Conservation (phyloP, 1,140 invertebrate species). For the Ceratitis capitata region DNA sequence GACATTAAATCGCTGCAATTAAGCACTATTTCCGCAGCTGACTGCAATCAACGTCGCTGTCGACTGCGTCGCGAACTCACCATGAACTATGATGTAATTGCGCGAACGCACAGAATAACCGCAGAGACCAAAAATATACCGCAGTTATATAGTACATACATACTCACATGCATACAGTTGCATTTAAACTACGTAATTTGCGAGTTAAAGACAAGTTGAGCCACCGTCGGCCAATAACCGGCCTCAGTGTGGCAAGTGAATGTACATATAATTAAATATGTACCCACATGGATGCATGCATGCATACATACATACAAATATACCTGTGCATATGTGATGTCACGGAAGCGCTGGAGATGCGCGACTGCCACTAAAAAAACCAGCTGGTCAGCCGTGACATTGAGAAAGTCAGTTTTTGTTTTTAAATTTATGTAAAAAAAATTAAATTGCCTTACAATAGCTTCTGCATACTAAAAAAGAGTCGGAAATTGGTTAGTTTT, state of each 20-base stretch:
- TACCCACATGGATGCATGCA: neutral
- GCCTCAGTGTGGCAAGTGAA: neutral
- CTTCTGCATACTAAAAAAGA: neutral
- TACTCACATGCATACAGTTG: neutral
- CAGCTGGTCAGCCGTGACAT: conserved; percentile 16
- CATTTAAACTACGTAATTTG: neutral
- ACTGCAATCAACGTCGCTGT: neutral
- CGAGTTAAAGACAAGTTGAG: neutral
- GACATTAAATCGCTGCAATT: conserved; percentile 24
- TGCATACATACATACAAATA: neutral
- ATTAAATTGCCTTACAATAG: too few relatives aligned
- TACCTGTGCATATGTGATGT: neutral
- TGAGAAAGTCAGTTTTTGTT: neutral
- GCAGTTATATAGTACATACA: neutral
- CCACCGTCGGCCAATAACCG: neutral
- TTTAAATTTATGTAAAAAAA: neutral
- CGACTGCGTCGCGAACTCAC: neutral
- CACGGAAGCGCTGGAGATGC: neutral
- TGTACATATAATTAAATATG: neutral
- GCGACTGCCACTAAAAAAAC: neutral
- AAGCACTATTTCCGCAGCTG: neutral
- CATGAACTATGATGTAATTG: conserved; percentile 11
- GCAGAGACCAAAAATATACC: neutral
- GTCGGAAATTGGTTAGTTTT: neutral
- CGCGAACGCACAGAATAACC: conserved; percentile 1